Evolutionary conservation across 1,140 invertebrate genomes (phyloP).

Genomic region (Drosophila kikkawai): DNA sequence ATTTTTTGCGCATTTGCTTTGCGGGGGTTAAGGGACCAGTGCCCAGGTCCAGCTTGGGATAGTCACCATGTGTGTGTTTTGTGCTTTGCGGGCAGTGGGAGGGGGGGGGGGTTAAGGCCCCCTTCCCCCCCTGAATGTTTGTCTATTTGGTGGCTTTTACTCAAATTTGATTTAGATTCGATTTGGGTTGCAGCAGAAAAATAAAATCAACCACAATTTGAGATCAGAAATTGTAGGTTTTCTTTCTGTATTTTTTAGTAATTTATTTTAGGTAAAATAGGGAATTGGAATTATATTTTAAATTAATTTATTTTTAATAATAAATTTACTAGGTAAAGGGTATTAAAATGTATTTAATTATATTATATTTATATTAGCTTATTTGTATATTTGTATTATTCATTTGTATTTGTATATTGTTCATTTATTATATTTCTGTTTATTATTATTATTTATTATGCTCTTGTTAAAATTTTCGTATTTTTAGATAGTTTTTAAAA

Average conservation of each 20-base stretch:
- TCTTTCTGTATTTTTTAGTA: no score
- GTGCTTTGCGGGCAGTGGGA: background rate
- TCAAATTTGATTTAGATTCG: slow-evolving; percentile 54
- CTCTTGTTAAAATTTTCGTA: no score
- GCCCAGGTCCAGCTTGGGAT: slow-evolving; percentile 33
- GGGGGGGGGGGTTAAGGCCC: background rate
- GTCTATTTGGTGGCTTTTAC: slow-evolving; percentile 45
- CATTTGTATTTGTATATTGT: background rate
- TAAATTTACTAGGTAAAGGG: background rate
- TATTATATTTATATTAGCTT: no score
- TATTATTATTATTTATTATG: no score
- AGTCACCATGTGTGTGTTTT: slow-evolving; percentile 20
- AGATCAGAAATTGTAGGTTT: background rate
- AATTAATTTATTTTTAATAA: no score
- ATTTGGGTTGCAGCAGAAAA: slow-evolving; percentile 8
- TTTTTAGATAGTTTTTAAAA: no score
- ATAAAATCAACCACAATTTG: background rate
- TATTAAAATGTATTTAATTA: background rate
- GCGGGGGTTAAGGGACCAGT: slow-evolving; percentile 27
- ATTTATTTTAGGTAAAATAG: no score
- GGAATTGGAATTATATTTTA: background rate
- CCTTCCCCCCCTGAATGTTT: background rate
- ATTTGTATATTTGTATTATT: no score
- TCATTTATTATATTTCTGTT: background rate
- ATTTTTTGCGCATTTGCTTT: slow-evolving; percentile 45